Evolutionary conservation across 2,888 invertebrate species (phyloP).

Genomic region (Girardia tigrina): DNA sequence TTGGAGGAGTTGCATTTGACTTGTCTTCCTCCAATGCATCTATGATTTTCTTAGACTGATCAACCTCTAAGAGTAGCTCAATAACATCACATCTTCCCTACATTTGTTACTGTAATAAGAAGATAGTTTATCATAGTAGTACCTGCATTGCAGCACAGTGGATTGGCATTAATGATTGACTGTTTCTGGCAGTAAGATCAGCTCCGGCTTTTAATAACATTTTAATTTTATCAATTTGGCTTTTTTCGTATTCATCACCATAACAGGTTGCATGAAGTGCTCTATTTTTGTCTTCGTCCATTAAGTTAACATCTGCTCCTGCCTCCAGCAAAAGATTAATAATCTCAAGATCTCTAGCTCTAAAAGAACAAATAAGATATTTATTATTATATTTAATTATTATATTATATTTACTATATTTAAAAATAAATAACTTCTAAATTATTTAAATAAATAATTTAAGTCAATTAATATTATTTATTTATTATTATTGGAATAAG

Average conservation of each 20-base stretch:
- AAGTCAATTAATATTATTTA: too few relatives aligned
- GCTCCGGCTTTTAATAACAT: slow-evolving; percentile 43
- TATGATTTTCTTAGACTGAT: background rate
- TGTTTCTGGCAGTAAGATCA: slow-evolving; percentile 42
- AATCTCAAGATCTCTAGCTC: slow-evolving; percentile 28
- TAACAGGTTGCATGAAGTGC: slow-evolving; percentile 49
- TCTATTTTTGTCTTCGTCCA: slow-evolving; percentile 47
- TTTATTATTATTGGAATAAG: too few relatives aligned
- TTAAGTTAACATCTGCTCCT: slow-evolving; percentile 43
- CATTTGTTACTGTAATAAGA: background rate
- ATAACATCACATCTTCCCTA: slow-evolving; percentile 16
- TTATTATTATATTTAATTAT: too few relatives aligned
- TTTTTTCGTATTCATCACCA: slow-evolving; percentile 43
- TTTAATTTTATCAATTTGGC: slow-evolving; percentile 42
- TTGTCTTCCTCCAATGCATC: slow-evolving; percentile 37
- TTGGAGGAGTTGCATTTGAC: slow-evolving; percentile 41
- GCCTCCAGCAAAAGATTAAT: slow-evolving; percentile 43
- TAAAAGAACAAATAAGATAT: background rate
- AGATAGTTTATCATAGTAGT: background rate
- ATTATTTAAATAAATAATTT: too few relatives aligned
- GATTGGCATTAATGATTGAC: slow-evolving; percentile 42
- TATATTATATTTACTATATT: too few relatives aligned
- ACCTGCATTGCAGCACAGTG: slow-evolving; percentile 48
- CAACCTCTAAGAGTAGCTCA: background rate
- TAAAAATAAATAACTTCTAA: too few relatives aligned